phyloP scores from a whole-genome alignment of 2,888 invertebrate genomes.

The Boloria euphrosyne region DNA sequence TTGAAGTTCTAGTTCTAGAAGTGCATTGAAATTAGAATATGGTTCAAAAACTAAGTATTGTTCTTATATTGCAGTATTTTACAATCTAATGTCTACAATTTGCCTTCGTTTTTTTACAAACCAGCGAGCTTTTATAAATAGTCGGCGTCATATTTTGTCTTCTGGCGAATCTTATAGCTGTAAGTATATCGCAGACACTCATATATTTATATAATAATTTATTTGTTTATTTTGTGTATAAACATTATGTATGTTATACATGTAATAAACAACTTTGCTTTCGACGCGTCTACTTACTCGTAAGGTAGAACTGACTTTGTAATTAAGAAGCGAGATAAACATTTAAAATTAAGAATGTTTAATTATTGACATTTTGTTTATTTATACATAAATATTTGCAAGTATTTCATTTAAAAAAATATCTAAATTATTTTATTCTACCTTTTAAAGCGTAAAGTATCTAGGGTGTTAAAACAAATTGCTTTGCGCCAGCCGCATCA shows the following conservation, averaged over 20 bases:
- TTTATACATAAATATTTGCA: background rate
- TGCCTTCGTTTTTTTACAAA: no score
- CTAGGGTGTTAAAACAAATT: conserved; percentile 15
- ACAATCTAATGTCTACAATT: no score
- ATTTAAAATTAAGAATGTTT: background rate
- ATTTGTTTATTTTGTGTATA: background rate
- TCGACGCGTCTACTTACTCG: background rate
- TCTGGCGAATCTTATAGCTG: no score
- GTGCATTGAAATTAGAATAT: no score
- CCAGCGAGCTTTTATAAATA: no score
- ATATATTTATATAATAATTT: background rate
- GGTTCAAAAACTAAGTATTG: no score
- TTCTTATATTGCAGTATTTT: no score
- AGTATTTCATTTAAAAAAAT: background rate
- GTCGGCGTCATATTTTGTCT: no score
- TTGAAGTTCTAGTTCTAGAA: no score
- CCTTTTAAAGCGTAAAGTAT: background rate
- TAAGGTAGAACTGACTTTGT: background rate
- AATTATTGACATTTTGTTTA: no score
- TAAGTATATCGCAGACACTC: no score
- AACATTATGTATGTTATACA: no score
- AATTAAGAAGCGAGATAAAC: background rate
- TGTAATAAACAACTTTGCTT: background rate
- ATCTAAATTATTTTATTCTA: background rate
- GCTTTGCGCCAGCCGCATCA: conserved; percentile 14